Conservation (phyloP, 2,113 vertebrate genomes). For the Cairina moschata region DNA sequence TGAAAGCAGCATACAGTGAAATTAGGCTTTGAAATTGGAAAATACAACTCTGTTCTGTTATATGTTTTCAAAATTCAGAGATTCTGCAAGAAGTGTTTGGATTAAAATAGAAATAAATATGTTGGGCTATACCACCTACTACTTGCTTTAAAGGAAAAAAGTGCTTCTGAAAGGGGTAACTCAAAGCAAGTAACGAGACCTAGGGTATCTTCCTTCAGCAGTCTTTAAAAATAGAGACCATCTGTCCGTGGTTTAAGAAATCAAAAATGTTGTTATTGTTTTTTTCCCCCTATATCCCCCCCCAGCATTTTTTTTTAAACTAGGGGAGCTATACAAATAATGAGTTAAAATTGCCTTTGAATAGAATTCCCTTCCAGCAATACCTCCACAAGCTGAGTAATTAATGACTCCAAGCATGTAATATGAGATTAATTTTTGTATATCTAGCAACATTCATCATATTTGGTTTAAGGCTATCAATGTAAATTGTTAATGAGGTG, state of each 20-base stretch:
- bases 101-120: neutral
- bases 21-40: neutral
- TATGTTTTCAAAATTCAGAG: neutral
- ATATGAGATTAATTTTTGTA: slow-evolving; percentile 72
- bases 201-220: neutral
- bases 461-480: slow-evolving; percentile 71
- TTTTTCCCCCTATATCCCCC: neutral
- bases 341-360: slow-evolving; percentile 47
- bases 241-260: neutral
- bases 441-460: slow-evolving; percentile 71
- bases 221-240: neutral
- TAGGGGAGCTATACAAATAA: neutral
- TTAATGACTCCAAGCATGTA: slow-evolving; percentile 63
- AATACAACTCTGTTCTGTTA: neutral
- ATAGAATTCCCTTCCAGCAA: slow-evolving; percentile 38
- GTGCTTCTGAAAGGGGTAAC: neutral
- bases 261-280: neutral
- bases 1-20: neutral
- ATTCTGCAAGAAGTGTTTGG: neutral
- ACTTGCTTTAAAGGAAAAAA: neutral
- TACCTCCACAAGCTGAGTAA: slow-evolving; percentile 57
- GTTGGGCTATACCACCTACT: neutral
- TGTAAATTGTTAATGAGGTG: slow-evolving; percentile 73
- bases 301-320: neutral
- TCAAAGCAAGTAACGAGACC: neutral